Evolutionary conservation across 2,888 invertebrate species (phyloP), one percentile per base, ranked within the genome.

Genomic region (Stenchaetothrips biformis): DNA sequence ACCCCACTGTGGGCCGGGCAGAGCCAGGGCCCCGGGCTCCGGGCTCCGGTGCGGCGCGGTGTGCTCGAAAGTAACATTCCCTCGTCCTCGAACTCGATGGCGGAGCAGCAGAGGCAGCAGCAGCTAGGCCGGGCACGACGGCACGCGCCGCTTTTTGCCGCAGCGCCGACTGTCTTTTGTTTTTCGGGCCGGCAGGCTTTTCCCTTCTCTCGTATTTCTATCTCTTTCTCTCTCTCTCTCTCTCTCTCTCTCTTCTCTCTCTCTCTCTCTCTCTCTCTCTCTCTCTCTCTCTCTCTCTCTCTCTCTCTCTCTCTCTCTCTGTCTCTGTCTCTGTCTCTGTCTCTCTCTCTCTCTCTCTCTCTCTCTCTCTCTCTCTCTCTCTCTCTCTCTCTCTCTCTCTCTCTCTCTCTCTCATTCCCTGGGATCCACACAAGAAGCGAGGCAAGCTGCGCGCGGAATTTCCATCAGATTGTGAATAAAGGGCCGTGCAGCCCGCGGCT

Each of bases 311-410:
- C 62, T n/a, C 21, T 62, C 18, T 62, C 62, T 62, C 62, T 18
- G 13, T 6, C 9, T 18, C 18, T 18, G 6, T 18, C 18, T 18
- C 62, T 18, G 6, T 6, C 13, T 49, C 49, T 9, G 49, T 62
- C 62, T 21, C 62, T 2, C 62, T n/a, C 62, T 62, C 62, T 62
- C 62, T n/a, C 62, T 62, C 62, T 62, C 4, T 62, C 62, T 67
- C 67, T 67, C 21, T 21, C 67, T 21, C n/a, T 67, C 62, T 62
- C 62, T 62, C 62, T 62, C 62, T 62, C 13, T 62, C 62, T 62
- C 62, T 62, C 62, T 62, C 13, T 62, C 62, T 62, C 62, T 62
- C 62, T 62, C 62, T 62, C 62, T 62, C 62, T 8, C 62, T 62
- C 62, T 62, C 18, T 62, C 62, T 7, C 18, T 1, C 62, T 1